Percentiles rank a stretch among this genome's conserved stretches.
Evolutionary conservation across 2,888 invertebrate species (phyloP).

Genomic region (Portevinia maculata): DNA sequence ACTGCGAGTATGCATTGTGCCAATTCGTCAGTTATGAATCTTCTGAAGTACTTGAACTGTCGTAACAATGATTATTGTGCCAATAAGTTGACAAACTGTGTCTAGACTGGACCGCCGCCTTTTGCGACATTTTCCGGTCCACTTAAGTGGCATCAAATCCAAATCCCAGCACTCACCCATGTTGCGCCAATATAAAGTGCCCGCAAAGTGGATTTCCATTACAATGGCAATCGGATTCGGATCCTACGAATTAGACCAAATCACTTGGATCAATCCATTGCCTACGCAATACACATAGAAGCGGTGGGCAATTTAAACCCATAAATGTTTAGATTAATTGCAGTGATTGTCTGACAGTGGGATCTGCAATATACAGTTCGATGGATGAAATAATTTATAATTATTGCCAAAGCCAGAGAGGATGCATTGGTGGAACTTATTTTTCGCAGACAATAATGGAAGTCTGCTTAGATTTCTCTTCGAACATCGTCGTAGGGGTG

Average conservation of each 20-base stretch:
- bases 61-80: constrained; percentile 50
- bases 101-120: constrained; percentile 51
- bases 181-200: constrained; percentile 71
- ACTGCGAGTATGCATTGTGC: constrained; percentile 54
- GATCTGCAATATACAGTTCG: constrained; percentile 62
- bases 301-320: constrained; percentile 67
- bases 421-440: constrained; percentile 56
- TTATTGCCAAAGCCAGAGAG: constrained; percentile 44
- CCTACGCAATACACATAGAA: constrained; percentile 18
- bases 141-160: not conserved
- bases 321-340: constrained; percentile 74
- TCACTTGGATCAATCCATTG: constrained; percentile 54
- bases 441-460: constrained; percentile 41
- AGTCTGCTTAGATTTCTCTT: constrained; percentile 49
- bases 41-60: constrained; percentile 52
- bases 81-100: constrained; percentile 39
- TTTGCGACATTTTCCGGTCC: constrained; percentile 57
- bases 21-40: constrained; percentile 54
- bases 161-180: constrained; percentile 18
- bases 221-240: constrained; percentile 50
- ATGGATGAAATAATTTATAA: constrained; percentile 67
- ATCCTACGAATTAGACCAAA: constrained; percentile 64
- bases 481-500: not conserved
- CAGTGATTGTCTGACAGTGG: constrained; percentile 52
- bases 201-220: constrained; percentile 66